phyloP scores from a whole-genome alignment of 2,113 vertebrate genomes.

The Rhodinocichla rosea region DNA sequence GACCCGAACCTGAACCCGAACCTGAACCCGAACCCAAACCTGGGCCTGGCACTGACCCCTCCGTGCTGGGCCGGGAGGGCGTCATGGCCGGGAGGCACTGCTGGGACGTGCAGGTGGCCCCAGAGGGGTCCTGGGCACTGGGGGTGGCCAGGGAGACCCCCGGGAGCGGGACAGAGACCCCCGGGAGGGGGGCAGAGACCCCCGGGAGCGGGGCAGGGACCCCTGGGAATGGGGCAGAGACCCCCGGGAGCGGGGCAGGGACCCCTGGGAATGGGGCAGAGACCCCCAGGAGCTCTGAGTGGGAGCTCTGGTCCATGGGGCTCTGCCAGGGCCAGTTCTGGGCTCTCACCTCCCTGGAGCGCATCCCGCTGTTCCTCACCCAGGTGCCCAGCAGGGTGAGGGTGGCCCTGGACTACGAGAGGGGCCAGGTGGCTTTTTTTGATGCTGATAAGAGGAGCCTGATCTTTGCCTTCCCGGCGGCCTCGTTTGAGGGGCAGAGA shows the following conservation, averaged over 20 bases:
- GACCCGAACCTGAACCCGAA: fast-evolving
- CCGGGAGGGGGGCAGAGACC: too few relatives aligned
- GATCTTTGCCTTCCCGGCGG: background rate
- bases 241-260: too few relatives aligned
- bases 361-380: fast-evolving
- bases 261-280: fast-evolving
- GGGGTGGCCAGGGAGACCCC: background rate
- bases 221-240: too few relatives aligned
- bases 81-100: background rate
- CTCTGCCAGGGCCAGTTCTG: background rate
- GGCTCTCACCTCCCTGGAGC: background rate
- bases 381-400: background rate
- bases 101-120: conserved; percentile 14
- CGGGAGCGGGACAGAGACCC: background rate
- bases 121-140: background rate
- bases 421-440: background rate
- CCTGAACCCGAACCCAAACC: too few relatives aligned
- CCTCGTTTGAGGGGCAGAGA: background rate
- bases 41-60: background rate
- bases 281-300: background rate
- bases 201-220: too few relatives aligned
- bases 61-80: background rate
- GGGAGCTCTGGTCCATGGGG: conserved; percentile 12
- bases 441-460: background rate
- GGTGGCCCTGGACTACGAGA: background rate